Conservation (phyloP, 1,140 invertebrate genomes). For the Rhyzopertha dominica region DNA sequence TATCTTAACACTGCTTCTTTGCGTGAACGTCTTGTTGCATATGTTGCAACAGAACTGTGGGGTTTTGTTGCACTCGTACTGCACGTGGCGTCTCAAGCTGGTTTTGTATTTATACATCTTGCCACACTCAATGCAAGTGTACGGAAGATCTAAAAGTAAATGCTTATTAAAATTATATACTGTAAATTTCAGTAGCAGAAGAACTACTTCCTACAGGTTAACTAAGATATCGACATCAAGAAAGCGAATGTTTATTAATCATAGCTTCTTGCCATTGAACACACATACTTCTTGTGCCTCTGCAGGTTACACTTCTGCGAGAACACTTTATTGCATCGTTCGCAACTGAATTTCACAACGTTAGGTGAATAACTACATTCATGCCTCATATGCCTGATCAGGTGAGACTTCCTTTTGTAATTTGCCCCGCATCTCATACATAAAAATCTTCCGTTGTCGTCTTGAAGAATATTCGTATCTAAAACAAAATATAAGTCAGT, state of each 20-base stretch:
- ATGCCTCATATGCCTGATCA: too few relatives aligned
- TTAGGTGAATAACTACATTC: too few relatives aligned
- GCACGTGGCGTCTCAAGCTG: constrained; percentile 49
- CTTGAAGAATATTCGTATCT: too few relatives aligned
- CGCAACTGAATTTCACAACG: constrained; percentile 17
- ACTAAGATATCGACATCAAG: too few relatives aligned
- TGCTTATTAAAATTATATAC: too few relatives aligned
- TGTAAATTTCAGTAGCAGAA: too few relatives aligned
- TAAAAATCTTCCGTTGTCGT: too few relatives aligned
- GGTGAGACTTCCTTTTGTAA: too few relatives aligned
- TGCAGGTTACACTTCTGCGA: constrained; percentile 25
- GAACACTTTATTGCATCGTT: constrained; percentile 25
- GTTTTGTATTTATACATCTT: constrained; percentile 50
- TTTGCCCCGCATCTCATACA: too few relatives aligned
- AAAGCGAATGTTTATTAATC: too few relatives aligned
- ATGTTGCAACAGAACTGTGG: constrained; percentile 25
- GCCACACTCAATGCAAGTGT: constrained; percentile 37
- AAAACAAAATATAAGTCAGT: constrained; percentile 6
- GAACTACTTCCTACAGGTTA: too few relatives aligned
- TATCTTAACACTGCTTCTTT: constrained; percentile 27
- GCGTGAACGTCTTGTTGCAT: constrained; percentile 24
- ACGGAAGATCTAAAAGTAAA: background rate
- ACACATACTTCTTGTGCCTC: constrained; percentile 48
- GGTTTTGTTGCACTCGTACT: constrained; percentile 44
- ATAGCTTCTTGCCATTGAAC: too few relatives aligned